Evolutionary conservation across 1,140 invertebrate genomes (phyloP).

Genomic region (Armadillidium nasatum): DNA sequence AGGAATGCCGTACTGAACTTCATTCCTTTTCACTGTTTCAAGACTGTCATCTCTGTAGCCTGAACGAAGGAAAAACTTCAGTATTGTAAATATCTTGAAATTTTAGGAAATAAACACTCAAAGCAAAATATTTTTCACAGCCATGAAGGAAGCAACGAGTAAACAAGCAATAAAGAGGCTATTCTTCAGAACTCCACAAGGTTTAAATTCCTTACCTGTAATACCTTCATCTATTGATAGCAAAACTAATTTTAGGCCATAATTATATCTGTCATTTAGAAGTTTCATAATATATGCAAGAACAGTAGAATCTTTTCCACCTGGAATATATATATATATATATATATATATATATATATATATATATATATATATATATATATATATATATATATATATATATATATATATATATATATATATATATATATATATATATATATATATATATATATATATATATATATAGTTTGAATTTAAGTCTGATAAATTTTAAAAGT

Average conservation of each 20-base stretch:
- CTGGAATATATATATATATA: conserved; percentile 80
- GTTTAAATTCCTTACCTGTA: conserved; percentile 44
- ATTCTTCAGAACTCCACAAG: no score
- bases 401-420: conserved; percentile 11
- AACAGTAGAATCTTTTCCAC: conserved; percentile 99
- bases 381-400: conserved; percentile 13
- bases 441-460: no score
- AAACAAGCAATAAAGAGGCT: no score
- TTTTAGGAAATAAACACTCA: no score
- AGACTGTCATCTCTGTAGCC: conserved; percentile 97
- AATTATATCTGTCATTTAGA: conserved; percentile 85
- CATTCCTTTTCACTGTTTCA: conserved; percentile 91
- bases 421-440: no score
- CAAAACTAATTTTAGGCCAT: conserved; percentile 84
- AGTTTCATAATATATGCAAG: conserved; percentile 85
- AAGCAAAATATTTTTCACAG: no score
- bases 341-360: background rate
- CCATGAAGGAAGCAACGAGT: conserved; percentile 45
- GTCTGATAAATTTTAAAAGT: no score
- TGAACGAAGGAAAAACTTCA: conserved; percentile 12
- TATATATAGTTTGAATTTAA: no score
- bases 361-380: conserved; percentile 6
- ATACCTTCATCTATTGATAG: conserved; percentile 70
- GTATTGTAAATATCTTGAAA: background rate
- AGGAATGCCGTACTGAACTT: conserved; percentile 86